These are phyloP conservation scores for Pygoscelis antarcticus DNA, from an alignment of 2,113 vertebrate species.

Conservation along the genomic window DNA sequence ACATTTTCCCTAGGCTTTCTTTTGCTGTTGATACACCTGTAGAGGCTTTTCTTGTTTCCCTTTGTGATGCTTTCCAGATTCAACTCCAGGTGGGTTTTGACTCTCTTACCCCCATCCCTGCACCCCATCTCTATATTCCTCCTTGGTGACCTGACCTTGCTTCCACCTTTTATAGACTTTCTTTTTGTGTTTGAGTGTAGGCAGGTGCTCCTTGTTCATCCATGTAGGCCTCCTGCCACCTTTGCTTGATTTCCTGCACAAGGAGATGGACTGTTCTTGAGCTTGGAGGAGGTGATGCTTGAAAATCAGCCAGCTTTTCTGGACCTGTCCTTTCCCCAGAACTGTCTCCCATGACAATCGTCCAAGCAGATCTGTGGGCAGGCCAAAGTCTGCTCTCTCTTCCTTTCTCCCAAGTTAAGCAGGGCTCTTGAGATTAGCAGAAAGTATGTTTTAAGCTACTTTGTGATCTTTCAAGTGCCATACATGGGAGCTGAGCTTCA, in stretches of 20 bases:
- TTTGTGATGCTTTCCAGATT: neutral
- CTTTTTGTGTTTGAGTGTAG: neutral
- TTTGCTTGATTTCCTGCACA: neutral
- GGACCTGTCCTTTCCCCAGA: neutral
- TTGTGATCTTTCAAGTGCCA: neutral
- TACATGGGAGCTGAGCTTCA: neutral
- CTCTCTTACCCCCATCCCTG: neutral
- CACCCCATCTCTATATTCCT: neutral
- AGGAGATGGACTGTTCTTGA: neutral
- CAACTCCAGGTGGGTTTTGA: neutral
- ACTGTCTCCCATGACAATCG: neutral
- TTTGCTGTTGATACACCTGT: neutral
- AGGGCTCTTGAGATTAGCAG: neutral
- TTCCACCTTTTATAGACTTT: neutral
- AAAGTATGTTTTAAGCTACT: neutral
- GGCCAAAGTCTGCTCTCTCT: neutral
- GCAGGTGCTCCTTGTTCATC: neutral
- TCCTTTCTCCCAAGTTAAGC: neutral
- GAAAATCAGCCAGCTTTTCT: neutral
- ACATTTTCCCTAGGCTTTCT: neutral
- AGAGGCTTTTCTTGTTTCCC: neutral
- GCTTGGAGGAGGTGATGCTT: neutral
- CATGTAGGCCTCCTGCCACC: neutral
- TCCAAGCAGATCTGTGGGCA: neutral
- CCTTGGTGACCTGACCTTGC: neutral